Evolutionary conservation across 2,888 invertebrate species (phyloP).

Genomic region (Watsonalla cultraria): DNA sequence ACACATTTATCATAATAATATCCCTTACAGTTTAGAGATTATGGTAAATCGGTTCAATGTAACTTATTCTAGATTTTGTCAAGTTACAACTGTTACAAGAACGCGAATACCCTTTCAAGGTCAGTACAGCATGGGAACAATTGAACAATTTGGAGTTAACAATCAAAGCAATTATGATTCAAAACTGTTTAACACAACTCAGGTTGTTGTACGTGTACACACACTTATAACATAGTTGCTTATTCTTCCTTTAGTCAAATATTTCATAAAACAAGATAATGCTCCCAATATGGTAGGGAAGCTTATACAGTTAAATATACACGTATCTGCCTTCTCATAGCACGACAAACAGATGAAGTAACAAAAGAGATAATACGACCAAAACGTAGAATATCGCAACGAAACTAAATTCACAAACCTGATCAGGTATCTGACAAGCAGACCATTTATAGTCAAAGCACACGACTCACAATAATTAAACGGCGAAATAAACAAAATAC

Average conservation of each 20-base stretch:
- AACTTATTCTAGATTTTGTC: background rate
- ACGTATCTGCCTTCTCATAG: no score
- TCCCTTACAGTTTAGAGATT: no score
- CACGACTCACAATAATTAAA: slow-evolving; percentile 30
- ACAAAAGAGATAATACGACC: background rate
- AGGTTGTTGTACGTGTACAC: no score
- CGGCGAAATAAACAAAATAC: slow-evolving; percentile 31
- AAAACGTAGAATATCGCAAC: slow-evolving; percentile 3
- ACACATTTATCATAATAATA: background rate
- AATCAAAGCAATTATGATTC: background rate
- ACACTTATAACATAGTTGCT: no score
- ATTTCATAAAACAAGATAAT: background rate
- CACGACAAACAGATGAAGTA: background rate
- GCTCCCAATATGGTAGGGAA: background rate
- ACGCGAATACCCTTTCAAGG: background rate
- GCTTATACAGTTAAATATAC: background rate
- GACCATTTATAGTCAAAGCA: slow-evolving; percentile 30
- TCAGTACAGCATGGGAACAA: background rate
- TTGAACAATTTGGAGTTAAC: background rate
- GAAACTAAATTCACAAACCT: slow-evolving; percentile 1
- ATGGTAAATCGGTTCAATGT: background rate
- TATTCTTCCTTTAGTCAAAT: no score
- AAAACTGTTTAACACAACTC: no score
- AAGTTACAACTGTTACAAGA: background rate
- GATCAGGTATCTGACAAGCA: slow-evolving; percentile 22